Percentiles rank a stretch among this genome's conserved stretches.
These are phyloP conservation scores for Alviniconcha marisindica DNA, from an alignment of 1,140 invertebrate species.

Conservation along the genomic window DNA sequence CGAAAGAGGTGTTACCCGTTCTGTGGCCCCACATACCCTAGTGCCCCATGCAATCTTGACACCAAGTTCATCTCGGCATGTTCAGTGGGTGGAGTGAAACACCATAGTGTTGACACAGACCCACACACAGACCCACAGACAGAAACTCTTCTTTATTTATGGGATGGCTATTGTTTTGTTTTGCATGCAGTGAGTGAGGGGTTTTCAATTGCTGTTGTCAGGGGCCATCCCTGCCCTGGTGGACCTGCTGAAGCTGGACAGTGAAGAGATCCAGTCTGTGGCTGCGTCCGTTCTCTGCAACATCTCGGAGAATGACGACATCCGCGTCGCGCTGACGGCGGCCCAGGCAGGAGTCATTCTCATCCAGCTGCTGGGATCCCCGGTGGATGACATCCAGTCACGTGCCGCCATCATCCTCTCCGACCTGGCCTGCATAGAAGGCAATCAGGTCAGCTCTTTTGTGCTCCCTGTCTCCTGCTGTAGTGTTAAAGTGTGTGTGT, in stretches of 20 bases:
- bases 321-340: constrained; percentile 62
- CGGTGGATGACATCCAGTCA: constrained; percentile 74
- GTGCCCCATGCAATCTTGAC: too few relatives aligned
- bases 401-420: constrained; percentile 73
- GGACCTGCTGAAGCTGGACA: constrained; percentile 64
- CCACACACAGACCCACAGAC: too few relatives aligned
- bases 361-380: constrained; percentile 68
- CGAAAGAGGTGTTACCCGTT: too few relatives aligned
- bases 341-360: constrained; percentile 67
- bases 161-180: too few relatives aligned
- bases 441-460: constrained; percentile 72
- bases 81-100: too few relatives aligned
- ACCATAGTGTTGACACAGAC: too few relatives aligned
- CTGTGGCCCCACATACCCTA: too few relatives aligned
- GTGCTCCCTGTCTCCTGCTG: too few relatives aligned
- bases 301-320: constrained; percentile 70
- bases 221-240: constrained; percentile 70
- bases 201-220: constrained; percentile 53
- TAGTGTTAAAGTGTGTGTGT: too few relatives aligned
- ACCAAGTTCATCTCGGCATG: too few relatives aligned
- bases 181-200: too few relatives aligned
- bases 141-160: too few relatives aligned
- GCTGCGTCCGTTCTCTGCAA: constrained; percentile 74
- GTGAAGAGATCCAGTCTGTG: constrained; percentile 69
- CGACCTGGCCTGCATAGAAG: constrained; percentile 71